Percentiles rank a stretch among this genome's conserved stretches.
These are phyloP conservation scores for Phrynocephalus vlangalii DNA, from an alignment of 2,797 vertebrate genomes.

Conservation along the genomic window DNA sequence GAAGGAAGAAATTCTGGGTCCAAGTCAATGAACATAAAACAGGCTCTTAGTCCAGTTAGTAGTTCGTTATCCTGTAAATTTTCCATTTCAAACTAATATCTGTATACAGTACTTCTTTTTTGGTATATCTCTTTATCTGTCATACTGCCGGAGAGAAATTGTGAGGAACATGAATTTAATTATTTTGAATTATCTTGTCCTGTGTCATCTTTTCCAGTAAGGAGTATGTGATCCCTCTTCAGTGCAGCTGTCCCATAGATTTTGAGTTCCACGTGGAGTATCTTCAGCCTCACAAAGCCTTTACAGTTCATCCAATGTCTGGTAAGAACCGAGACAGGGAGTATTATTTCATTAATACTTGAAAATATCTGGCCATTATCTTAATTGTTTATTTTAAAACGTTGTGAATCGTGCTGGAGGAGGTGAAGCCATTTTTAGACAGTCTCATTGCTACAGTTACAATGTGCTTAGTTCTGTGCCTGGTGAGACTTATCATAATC, in stretches of 20 bases:
- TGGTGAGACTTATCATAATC: not conserved
- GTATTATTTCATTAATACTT: not conserved
- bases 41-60: not conserved
- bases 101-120: not conserved
- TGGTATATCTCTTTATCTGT: not conserved
- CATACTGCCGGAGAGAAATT: not conserved
- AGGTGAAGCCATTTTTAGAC: not conserved
- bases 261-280: constrained; percentile 89
- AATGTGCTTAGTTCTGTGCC: not conserved
- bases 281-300: constrained; percentile 85
- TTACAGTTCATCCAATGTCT: constrained; percentile 83
- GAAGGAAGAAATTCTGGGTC: not conserved
- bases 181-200: constrained; percentile 31
- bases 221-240: constrained; percentile 83
- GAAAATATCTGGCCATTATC: not conserved
- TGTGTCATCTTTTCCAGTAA: constrained; percentile 76
- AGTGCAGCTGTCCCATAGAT: constrained; percentile 91
- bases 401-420: not conserved
- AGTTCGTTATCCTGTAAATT: not conserved
- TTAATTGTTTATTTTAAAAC: not conserved
- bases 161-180: not conserved
- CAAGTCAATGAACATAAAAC: not conserved
- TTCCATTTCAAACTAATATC: not conserved
- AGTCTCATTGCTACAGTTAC: not conserved
- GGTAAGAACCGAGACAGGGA: constrained; percentile 76